These are phyloP conservation scores for Felis catus DNA, from an alignment of 2,113 vertebrate species.

Conservation along the genomic window DNA sequence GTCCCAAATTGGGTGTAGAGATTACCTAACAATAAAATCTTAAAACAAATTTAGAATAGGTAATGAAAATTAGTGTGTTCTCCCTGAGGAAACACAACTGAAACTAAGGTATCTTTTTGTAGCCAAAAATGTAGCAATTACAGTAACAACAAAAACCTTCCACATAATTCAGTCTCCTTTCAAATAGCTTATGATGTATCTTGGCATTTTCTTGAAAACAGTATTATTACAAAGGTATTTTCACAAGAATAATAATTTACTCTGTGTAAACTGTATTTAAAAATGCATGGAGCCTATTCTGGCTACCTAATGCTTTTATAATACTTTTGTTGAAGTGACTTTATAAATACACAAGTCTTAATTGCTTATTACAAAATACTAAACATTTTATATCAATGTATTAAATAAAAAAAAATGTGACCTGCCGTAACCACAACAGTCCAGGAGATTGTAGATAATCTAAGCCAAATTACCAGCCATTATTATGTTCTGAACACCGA, in stretches of 20 bases:
- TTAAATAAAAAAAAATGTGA: conserved; percentile 40
- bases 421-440: neutral
- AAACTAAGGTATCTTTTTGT: conserved; percentile 12
- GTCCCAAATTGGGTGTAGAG: neutral
- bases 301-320: conserved; percentile 9
- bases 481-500: conserved; percentile 65
- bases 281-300: neutral
- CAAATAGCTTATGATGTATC: neutral
- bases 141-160: neutral
- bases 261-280: conserved; percentile 44
- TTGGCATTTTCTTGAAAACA: conserved; percentile 45
- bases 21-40: neutral
- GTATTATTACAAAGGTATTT: conserved; percentile 30
- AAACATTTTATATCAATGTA: conserved; percentile 64
- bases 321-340: conserved; percentile 44
- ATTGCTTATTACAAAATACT: conserved; percentile 39
- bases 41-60: conserved; percentile 44
- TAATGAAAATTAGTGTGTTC: conserved; percentile 72
- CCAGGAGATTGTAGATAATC: neutral
- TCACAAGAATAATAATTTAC: conserved; percentile 39
- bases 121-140: conserved; percentile 7
- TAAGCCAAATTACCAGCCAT: conserved; percentile 50
- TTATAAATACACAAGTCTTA: conserved; percentile 50
- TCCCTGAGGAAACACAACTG: conserved; percentile 29
- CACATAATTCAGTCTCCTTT: conserved; percentile 31